Evolutionary conservation across 2,797 vertebrate species (phyloP).

Genomic region (Aphelocoma californica): DNA sequence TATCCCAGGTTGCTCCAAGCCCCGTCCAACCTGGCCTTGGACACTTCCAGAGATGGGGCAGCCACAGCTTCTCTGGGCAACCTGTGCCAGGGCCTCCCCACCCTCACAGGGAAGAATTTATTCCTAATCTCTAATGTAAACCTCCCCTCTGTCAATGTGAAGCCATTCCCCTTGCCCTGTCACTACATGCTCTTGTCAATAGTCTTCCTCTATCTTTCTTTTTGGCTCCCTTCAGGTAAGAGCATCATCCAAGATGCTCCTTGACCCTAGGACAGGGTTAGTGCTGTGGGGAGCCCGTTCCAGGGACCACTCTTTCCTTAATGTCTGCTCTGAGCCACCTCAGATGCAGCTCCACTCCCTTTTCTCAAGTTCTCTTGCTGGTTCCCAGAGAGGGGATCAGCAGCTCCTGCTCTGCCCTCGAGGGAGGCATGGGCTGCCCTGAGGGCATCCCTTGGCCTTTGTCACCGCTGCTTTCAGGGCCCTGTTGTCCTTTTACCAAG

Average conservation of each 20-base stretch:
- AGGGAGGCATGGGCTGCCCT: background rate
- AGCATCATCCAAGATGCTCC: background rate
- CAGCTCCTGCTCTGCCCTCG: background rate
- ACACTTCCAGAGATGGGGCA: background rate
- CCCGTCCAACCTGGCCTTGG: accelerated
- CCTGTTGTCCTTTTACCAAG: background rate
- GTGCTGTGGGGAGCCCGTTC: background rate
- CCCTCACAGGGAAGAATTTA: background rate
- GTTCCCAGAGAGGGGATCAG: background rate
- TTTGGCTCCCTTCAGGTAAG: background rate
- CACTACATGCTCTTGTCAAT: background rate
- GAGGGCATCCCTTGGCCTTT: background rate
- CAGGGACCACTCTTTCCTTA: background rate
- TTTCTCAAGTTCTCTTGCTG: background rate
- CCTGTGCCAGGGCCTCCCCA: background rate
- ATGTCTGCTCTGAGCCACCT: background rate
- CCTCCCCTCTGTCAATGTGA: background rate
- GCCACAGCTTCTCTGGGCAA: accelerated
- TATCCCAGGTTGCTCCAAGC: background rate
- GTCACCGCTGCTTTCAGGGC: background rate
- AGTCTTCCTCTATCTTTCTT: background rate
- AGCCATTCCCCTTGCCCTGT: background rate
- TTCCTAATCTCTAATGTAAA: background rate
- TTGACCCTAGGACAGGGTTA: background rate
- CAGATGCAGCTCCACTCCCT: background rate